Evolutionary conservation across 2,888 invertebrate genomes (phyloP).

Genomic region (Drosophila paucipuncta): DNA sequence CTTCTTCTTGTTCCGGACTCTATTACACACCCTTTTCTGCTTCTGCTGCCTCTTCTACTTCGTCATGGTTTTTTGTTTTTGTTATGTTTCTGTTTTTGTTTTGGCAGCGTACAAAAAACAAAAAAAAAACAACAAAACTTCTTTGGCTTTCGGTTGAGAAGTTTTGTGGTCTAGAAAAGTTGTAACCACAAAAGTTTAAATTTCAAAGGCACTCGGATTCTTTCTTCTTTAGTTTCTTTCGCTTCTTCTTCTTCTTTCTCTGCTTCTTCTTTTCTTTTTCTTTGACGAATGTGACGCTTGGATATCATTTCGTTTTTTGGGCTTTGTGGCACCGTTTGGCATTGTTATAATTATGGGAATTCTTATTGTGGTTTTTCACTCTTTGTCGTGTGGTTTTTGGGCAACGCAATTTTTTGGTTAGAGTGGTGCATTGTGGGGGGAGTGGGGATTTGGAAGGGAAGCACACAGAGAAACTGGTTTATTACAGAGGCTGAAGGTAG

Average conservation of each 20-base stretch:
- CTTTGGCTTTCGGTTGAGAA: constrained; percentile 67
- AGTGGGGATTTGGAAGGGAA: background rate
- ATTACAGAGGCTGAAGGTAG: constrained; percentile 12
- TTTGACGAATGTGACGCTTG: constrained; percentile 65
- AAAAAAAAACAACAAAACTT: constrained; percentile 46
- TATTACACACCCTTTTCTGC: constrained; percentile 32
- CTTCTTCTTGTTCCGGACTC: constrained; percentile 46
- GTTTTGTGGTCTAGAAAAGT: constrained; percentile 78
- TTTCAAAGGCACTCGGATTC: constrained; percentile 61
- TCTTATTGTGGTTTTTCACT: constrained; percentile 78
- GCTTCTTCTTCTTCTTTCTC: constrained; percentile 21
- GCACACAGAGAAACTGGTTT: constrained; percentile 57
- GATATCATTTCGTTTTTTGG: constrained; percentile 63
- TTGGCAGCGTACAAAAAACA: constrained; percentile 43
- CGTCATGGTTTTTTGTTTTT: constrained; percentile 26
- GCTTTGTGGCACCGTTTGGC: constrained; percentile 32
- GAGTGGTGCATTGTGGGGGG: background rate
- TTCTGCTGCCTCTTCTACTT: constrained; percentile 24
- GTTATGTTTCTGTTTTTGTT: constrained; percentile 59
- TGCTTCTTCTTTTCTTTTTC: constrained; percentile 34
- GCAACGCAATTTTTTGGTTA: constrained; percentile 53
- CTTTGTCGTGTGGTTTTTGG: constrained; percentile 62
- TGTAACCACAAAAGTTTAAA: constrained; percentile 64
- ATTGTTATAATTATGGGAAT: constrained; percentile 80
- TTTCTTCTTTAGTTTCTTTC: constrained; percentile 27